These are phyloP conservation scores for Helicoverpa armigera DNA, from an alignment of 1,140 invertebrate genomes.

Conservation along the genomic window DNA sequence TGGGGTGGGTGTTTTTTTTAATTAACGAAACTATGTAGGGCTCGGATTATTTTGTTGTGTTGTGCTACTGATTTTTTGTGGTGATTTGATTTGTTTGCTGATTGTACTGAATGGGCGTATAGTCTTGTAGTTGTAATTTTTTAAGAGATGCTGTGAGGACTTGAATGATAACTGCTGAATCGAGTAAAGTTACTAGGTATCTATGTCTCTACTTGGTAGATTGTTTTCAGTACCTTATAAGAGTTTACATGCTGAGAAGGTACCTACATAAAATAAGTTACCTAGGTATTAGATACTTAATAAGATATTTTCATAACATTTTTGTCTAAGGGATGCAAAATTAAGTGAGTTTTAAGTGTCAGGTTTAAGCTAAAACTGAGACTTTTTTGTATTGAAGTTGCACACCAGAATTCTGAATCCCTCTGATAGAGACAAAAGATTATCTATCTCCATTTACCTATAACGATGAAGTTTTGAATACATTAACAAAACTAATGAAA, in stretches of 20 bases:
- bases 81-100: slow-evolving; percentile 30
- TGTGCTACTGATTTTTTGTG: slow-evolving; percentile 32
- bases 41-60: slow-evolving; percentile 31
- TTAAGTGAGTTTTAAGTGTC: no score
- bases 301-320: no score
- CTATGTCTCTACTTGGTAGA: no score
- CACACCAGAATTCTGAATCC: background rate
- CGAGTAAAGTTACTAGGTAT: no score
- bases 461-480: background rate
- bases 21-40: slow-evolving; percentile 51
- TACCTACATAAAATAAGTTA: no score
- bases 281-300: no score
- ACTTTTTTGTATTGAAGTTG: no score
- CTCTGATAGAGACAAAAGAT: background rate
- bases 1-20: slow-evolving; percentile 55
- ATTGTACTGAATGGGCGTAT: slow-evolving; percentile 7
- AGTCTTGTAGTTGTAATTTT: background rate
- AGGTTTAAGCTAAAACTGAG: no score
- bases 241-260: no score
- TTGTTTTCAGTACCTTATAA: no score
- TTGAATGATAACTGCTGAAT: background rate
- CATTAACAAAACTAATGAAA: background rate
- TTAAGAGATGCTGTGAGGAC: background rate
- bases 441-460: background rate
- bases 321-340: no score